phyloP scores from a whole-genome alignment of 1,140 invertebrate genomes.

The Drosophila ercepeae region DNA sequence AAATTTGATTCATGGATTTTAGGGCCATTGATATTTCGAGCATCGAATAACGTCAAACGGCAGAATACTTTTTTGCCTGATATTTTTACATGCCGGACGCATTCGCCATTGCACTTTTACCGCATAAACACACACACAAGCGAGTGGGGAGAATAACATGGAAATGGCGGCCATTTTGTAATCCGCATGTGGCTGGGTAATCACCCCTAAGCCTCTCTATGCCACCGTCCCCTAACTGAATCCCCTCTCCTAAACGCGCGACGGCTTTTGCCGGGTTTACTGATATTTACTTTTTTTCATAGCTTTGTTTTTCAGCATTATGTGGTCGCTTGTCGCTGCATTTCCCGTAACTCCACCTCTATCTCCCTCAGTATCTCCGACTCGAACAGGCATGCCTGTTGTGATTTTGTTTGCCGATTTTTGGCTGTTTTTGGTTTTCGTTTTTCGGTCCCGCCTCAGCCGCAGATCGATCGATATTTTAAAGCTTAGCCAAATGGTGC shows the following conservation, averaged over 20 bases:
- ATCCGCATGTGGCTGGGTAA: conserved; percentile 80
- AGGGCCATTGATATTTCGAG: conserved; percentile 11
- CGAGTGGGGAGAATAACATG: conserved; percentile 39
- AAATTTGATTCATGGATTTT: background rate
- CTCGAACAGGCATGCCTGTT: conserved; percentile 39
- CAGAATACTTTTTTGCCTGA: conserved; percentile 1
- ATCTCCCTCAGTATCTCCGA: conserved; percentile 2
- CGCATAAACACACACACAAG: conserved; percentile 35
- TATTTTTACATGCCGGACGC: conserved; percentile 17
- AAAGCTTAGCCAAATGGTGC: conserved; percentile 70
- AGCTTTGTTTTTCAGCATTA: conserved; percentile 70
- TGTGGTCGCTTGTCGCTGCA: conserved; percentile 59
- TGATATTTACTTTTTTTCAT: conserved; percentile 25
- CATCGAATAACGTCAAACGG: background rate
- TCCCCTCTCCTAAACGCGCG: conserved; percentile 37
- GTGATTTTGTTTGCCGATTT: conserved; percentile 67
- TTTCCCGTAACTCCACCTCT: conserved; percentile 7
- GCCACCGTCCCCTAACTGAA: conserved; percentile 20
- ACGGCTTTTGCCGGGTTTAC: conserved; percentile 66
- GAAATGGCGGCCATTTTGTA: conserved; percentile 80
- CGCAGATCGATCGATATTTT: conserved; percentile 73
- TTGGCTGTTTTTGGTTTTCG: conserved; percentile 31
- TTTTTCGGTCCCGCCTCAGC: conserved; percentile 7
- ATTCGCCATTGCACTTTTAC: conserved; percentile 69
- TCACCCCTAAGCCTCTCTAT: conserved; percentile 62